phyloP scores from a whole-genome alignment of 2,888 invertebrate genomes.

The Drosophila conformis region DNA sequence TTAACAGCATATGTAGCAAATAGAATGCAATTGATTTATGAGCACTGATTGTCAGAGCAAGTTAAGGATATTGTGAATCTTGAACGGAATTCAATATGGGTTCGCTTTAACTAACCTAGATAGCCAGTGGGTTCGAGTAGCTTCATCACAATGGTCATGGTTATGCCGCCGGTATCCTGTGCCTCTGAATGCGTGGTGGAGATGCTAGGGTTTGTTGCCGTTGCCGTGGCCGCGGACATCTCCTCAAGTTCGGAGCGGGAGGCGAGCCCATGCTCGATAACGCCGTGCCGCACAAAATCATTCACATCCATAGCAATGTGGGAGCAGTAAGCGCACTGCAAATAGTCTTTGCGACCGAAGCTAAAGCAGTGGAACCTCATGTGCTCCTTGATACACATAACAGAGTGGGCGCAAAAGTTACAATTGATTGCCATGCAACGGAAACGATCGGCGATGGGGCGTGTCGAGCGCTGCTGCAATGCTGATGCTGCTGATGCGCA shows the following conservation, averaged over 20 bases:
- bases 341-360: conserved; percentile 64
- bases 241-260: conserved; percentile 33
- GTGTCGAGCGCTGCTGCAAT: neutral
- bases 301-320: conserved; percentile 63
- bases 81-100: no score
- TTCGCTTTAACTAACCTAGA: conserved; percentile 45
- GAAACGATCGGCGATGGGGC: conserved; percentile 53
- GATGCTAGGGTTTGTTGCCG: neutral
- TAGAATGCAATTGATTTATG: no score
- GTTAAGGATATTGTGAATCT: no score
- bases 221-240: no score
- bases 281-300: conserved; percentile 73
- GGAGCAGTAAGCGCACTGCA: conserved; percentile 73
- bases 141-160: conserved; percentile 10
- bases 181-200: no score
- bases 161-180: neutral
- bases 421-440: conserved; percentile 76
- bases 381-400: conserved; percentile 78
- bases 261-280: conserved; percentile 57
- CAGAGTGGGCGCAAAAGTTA: conserved; percentile 66
- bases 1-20: neutral
- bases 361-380: conserved; percentile 71
- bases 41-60: no score
- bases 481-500: neutral
- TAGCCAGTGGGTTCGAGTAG: conserved; percentile 42